Evolutionary conservation across 2,888 invertebrate genomes (phyloP).

Genomic region (Agrochola lychnidis): DNA sequence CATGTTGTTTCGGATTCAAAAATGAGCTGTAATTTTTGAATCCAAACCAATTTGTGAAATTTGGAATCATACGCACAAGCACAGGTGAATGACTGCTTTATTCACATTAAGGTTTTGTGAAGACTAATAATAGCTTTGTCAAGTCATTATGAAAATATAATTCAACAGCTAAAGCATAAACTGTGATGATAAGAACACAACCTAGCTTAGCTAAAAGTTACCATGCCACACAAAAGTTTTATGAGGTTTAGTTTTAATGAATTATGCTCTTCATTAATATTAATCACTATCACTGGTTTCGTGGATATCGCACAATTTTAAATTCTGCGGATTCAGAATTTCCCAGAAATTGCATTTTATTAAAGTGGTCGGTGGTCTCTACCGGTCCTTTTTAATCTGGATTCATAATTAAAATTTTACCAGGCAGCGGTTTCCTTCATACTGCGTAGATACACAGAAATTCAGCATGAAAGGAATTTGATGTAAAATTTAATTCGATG

Average conservation of each 20-base stretch:
- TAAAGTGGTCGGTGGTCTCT: not conserved
- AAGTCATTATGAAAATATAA: too few species aligned
- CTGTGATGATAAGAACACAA: not conserved
- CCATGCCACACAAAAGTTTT: not conserved
- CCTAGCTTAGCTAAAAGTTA: not conserved
- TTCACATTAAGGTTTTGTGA: not conserved
- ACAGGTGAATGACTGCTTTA: not conserved
- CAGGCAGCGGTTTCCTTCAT: not conserved
- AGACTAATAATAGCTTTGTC: too few species aligned
- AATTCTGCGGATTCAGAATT: not conserved
- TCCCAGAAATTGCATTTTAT: conserved; percentile 3
- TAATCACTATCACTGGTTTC: not conserved
- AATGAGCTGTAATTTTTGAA: not conserved
- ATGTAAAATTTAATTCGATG: not conserved
- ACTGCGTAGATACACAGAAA: not conserved
- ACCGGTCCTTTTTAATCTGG: not conserved
- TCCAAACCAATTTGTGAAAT: not conserved
- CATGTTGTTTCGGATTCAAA: too few species aligned
- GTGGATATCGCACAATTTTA: not conserved
- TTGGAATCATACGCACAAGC: too few species aligned
- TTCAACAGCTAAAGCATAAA: too few species aligned
- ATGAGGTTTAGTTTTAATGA: not conserved
- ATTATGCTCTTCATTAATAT: not conserved
- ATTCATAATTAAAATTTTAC: not conserved
- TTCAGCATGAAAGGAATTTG: not conserved